phyloP scores from a whole-genome alignment of 2,888 invertebrate species.

The Drosophila setosimentum region DNA sequence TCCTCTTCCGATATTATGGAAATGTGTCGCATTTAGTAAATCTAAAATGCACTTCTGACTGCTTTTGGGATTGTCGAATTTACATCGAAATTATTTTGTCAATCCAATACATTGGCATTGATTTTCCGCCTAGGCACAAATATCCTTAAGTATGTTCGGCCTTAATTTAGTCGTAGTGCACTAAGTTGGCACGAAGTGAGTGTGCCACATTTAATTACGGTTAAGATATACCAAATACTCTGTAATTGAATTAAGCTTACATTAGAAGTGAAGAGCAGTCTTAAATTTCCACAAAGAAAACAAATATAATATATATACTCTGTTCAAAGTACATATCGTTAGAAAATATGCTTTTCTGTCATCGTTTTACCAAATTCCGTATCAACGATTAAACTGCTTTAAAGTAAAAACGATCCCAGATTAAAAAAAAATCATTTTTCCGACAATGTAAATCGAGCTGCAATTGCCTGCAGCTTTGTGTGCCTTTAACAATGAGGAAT shows the following conservation, averaged over 20 bases:
- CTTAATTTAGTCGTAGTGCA: slow-evolving; percentile 60
- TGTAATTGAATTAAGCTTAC: slow-evolving; percentile 34
- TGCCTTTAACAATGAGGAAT: slow-evolving; percentile 36
- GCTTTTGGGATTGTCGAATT: slow-evolving; percentile 29
- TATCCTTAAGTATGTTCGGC: slow-evolving; percentile 37
- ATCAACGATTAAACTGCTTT: background rate
- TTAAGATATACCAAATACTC: slow-evolving; percentile 5
- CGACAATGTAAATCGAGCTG: background rate
- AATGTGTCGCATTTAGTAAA: slow-evolving; percentile 70
- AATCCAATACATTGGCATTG: slow-evolving; percentile 61
- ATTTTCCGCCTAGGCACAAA: slow-evolving; percentile 23
- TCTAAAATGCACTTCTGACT: slow-evolving; percentile 57
- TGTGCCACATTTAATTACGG: slow-evolving; percentile 57
- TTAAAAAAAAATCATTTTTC: background rate
- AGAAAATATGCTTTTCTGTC: background rate
- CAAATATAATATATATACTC: background rate
- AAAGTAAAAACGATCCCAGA: background rate
- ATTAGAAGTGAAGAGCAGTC: background rate
- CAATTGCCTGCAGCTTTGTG: background rate
- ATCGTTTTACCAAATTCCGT: background rate
- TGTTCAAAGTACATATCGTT: background rate
- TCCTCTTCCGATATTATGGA: slow-evolving; percentile 55
- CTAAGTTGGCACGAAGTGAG: slow-evolving; percentile 48
- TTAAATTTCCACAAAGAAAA: background rate
- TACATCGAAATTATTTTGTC: slow-evolving; percentile 65